Evolutionary conservation across 2,113 vertebrate species (phyloP), one percentile per base, ranked within the genome.

Genomic region (Chaenogobius annularis): DNA sequence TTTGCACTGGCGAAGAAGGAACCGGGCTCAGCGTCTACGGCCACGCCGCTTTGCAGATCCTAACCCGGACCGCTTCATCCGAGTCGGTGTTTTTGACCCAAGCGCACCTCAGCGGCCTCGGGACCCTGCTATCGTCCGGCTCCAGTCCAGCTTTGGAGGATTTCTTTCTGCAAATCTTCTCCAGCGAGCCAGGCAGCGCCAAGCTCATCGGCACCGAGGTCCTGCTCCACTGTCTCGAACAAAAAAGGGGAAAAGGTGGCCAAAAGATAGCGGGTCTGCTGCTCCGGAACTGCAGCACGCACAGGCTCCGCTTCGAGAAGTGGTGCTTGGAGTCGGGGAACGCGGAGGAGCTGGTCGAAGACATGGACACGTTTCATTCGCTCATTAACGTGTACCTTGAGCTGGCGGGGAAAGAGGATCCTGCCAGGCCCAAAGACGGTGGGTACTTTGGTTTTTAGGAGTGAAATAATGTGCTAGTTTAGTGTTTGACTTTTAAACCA

Each of bases 301-400:
- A 98, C 66, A 83, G 95, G 55, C 92, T 98, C 66, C 79, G 88
- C 70, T 97, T 99, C 0, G 96, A 98, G 89, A 69, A 89, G 31
- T 98, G 97, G 97, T 98, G 96, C 64, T 71, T 93, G 35, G 89
- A 87, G 78, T 73, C 87, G 0, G 74, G 61, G 4, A 63, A 83
- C 20, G 73, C 78, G 43, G 85, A 79, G 66, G 37, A 63, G 70
- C 81, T 98, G 22, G 89, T 37, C 26, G 77, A 87, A 5, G 75
- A 85, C 26, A 79, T 74, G 3, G 88, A 91, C 0, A 50, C 26
- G 68, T 94, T 94, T 75, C 93, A 97, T 31, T 92, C 93, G 0
- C 80, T 98, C 0, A 0, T 98, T 48, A 81, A 80, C 0, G 9
- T 66, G 0, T 98, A 98, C 78, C 77, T 99, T 50, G 89, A 89